Conservation (phyloP, 2,888 invertebrate species). For the Diarsia dahlii region DNA sequence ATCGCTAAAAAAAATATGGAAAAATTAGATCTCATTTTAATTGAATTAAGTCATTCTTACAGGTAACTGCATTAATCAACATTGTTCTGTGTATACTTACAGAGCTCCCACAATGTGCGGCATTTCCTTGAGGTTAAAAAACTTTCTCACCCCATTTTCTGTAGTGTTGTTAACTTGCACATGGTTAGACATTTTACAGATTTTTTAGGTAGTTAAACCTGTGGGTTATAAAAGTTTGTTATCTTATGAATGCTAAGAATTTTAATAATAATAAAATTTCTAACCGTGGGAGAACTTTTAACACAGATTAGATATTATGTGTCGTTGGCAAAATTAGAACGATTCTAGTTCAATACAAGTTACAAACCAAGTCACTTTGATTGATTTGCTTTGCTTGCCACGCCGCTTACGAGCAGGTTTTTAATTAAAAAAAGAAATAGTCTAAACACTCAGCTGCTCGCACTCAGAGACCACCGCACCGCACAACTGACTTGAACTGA, state of each 20-base stretch:
- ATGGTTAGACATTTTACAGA: slow-evolving; percentile 74
- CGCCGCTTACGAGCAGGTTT: slow-evolving; percentile 8
- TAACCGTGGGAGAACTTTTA: slow-evolving; percentile 8
- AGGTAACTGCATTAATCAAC: neutral
- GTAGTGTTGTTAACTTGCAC: slow-evolving; percentile 73
- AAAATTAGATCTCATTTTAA: neutral
- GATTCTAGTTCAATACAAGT: slow-evolving; percentile 8
- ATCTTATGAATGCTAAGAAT: neutral
- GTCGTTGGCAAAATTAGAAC: neutral
- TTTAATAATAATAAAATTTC: neutral
- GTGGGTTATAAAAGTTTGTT: slow-evolving; percentile 9
- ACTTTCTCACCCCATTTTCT: slow-evolving; percentile 71
- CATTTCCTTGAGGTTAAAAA: slow-evolving; percentile 84
- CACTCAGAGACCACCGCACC: neutral
- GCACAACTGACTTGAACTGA: neutral
- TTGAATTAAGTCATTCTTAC: neutral
- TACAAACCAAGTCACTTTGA: slow-evolving; percentile 31
- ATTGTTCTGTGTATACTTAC: slow-evolving; percentile 75
- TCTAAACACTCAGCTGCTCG: neutral
- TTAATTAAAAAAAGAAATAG: neutral
- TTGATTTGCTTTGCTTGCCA: slow-evolving; percentile 5
- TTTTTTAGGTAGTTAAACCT: slow-evolving; percentile 16
- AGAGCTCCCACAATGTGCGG: slow-evolving; percentile 81
- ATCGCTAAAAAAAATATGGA: slow-evolving; percentile 74
- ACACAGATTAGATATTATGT: neutral